A percentile compares a stretch with the other conserved stretches of the same genome.
These are phyloP conservation scores for Caligus rogercresseyi DNA, from an alignment of 1,140 invertebrate genomes.

Conservation along the genomic window DNA sequence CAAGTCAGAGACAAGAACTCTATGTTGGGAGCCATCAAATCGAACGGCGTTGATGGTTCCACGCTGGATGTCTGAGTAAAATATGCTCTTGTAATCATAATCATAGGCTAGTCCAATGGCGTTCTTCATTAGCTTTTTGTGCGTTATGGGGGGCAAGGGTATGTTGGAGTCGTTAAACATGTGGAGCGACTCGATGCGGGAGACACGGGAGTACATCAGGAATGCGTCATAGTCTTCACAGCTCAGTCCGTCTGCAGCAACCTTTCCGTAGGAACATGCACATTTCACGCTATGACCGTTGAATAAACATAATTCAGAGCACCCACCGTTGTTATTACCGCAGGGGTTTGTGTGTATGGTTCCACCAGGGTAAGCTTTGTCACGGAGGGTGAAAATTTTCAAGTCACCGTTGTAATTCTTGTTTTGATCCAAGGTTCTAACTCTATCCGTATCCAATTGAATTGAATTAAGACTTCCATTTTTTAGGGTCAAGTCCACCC, in stretches of 20 bases:
- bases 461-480: constrained; percentile 39
- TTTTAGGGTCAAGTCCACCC: constrained; percentile 36
- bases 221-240: constrained; percentile 54
- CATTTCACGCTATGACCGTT: constrained; percentile 46
- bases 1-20: constrained; percentile 44
- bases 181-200: constrained; percentile 53
- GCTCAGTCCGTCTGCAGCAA: constrained; percentile 39
- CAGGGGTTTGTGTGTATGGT: constrained; percentile 42
- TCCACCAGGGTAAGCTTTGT: background rate
- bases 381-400: background rate
- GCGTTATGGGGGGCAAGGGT: constrained; percentile 51
- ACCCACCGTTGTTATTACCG: constrained; percentile 49
- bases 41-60: constrained; percentile 61
- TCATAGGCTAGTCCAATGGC: constrained; percentile 66
- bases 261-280: constrained; percentile 51
- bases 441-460: background rate
- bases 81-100: constrained; percentile 46
- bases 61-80: constrained; percentile 69
- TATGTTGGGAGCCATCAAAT: constrained; percentile 57
- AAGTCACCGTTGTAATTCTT: background rate
- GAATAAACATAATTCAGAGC: constrained; percentile 57
- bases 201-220: constrained; percentile 51
- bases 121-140: constrained; percentile 51
- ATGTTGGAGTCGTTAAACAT: constrained; percentile 52
- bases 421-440: background rate